Base-by-base conservation (phyloP, 2,888 invertebrate species). In the Orthosia cruda region DNA sequence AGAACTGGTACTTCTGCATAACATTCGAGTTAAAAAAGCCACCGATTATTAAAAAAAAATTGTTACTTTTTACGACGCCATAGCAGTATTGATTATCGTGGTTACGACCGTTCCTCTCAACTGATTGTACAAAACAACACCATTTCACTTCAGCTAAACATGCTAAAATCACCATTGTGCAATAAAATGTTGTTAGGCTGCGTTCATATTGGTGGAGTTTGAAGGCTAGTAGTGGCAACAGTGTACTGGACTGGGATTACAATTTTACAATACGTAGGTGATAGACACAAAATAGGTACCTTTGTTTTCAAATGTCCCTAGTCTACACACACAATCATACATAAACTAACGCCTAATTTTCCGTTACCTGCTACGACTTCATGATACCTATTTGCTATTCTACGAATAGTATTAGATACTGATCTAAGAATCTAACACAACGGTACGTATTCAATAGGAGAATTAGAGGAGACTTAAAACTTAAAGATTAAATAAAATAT, bases 61-160 rank as follows among this genome's bases (percentile, higher is more conserved):
- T 64, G 71, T 78, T 80, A 75, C 49, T 71, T 81, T 80, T 83
- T 69, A 85, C 78, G 83, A 78, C 59, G 83, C 70, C 69, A 74
- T 85, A 76, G 76, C 62, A 58, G 70, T 61, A 82, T 69, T 66
- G 77, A 80, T 82, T 83, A 74, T 82, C 71, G 73, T 50, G 62
- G 62, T 82, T 76, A 80, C 80, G 66, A 74, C 5, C 74, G 77
- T 75, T 64, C 72, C 64, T 71, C 64, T 50, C 62, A 58, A 49
- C 32, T 67, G 81, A 81, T 70, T 81, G 77, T 81, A 58, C 54
- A 70, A 62, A 77, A 81, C 65, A 73, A 66, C 47, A 47, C 45
- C 40, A 77, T 81, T 80, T 77, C 58, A 63, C 49, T 77, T 73
- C 54, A 61, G 61, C 61, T 72, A 63, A 81, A 77, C 26, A 77